Percentiles rank a stretch among this genome's conserved stretches.
phyloP scores from a whole-genome alignment of 2,888 invertebrate genomes.

The Stictocephala bisonia region DNA sequence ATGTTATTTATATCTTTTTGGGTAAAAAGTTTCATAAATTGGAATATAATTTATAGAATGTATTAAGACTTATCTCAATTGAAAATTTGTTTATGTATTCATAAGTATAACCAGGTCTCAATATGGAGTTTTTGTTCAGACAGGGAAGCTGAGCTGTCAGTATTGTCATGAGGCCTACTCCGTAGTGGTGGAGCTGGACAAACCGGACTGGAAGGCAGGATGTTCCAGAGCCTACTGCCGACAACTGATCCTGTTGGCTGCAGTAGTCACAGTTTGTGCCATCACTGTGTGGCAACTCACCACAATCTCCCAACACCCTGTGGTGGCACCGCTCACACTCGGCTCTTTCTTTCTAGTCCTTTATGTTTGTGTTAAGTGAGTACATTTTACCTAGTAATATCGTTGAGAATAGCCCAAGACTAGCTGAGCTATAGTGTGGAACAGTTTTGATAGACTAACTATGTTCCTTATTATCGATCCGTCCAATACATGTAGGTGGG shows the following conservation, averaged over 20 bases:
- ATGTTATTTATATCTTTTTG: too few relatives aligned
- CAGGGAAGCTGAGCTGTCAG: slow-evolving; percentile 9
- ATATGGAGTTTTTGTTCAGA: too few relatives aligned
- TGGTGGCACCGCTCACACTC: slow-evolving; percentile 82
- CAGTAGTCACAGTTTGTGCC: slow-evolving; percentile 16
- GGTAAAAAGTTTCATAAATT: too few relatives aligned
- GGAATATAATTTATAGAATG: too few relatives aligned
- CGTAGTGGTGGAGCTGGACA: slow-evolving; percentile 19
- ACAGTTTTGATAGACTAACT: too few relatives aligned
- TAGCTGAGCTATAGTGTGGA: too few relatives aligned
- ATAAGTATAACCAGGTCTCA: too few relatives aligned
- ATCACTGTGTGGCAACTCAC: slow-evolving; percentile 66
- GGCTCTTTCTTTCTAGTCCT: slow-evolving; percentile 85
- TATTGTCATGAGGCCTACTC: background rate
- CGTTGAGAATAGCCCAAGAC: too few relatives aligned
- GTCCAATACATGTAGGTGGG: too few relatives aligned
- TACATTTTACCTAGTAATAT: background rate
- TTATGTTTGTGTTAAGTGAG: slow-evolving; percentile 85
- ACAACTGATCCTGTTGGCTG: slow-evolving; percentile 1
- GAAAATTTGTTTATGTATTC: too few relatives aligned
- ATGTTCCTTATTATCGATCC: too few relatives aligned
- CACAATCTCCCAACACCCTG: slow-evolving; percentile 80
- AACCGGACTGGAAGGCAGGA: slow-evolving; percentile 11
- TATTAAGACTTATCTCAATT: too few relatives aligned
- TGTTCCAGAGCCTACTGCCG: background rate